Evolutionary conservation across 2,797 vertebrate species (phyloP), one percentile per base, ranked within the genome.

Genomic region (Threskiornis aethiopicus): DNA sequence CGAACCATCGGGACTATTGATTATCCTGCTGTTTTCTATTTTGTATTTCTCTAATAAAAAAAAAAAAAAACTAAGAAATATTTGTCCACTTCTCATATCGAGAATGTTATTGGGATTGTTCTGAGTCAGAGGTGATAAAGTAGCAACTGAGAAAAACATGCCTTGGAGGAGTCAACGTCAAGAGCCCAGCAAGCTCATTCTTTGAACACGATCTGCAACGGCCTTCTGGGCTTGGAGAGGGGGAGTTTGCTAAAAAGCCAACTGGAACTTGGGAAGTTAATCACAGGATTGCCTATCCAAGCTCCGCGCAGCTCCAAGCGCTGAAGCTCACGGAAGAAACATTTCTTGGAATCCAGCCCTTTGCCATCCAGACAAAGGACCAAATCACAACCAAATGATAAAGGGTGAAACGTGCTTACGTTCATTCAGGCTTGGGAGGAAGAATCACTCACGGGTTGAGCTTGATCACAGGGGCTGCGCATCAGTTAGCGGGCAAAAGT

Each of bases 181-280:
- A 85, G 42, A 82, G 49, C 89, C 39, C 93, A 91, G 86, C 75
- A 85, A 87, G 81, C 41, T 85, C 64, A 39, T 89, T 91, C 90
- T 94, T 90, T 54, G 46, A 87, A 61, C 71, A 46, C 0, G 0
- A 46, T 65, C 78, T 81, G n/a, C 46, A 51, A 9, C 25, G 54
- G 47, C 21, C 33, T 41, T 84, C 65, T 46, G 49, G 85, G 57
- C 73, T 64, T 25, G 22, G 44, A 5, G 11, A 94, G 37, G 25
- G 17, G 31, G 41, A 71, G 26, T 28, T 80, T 85, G 41, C 69
- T 83, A 84, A 89, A 84, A 77, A 87, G 61, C 39, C 87, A 86
- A 9, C 29, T 77, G 76, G 52, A 84, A n/a, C 54, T 76, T 70
- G 77, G 73, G 49, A 82, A 57, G 59, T 35, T 88, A 67, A 46